These are phyloP conservation scores for Psilopsiagon aurifrons DNA, from an alignment of 2,113 vertebrate species.

Conservation along the genomic window DNA sequence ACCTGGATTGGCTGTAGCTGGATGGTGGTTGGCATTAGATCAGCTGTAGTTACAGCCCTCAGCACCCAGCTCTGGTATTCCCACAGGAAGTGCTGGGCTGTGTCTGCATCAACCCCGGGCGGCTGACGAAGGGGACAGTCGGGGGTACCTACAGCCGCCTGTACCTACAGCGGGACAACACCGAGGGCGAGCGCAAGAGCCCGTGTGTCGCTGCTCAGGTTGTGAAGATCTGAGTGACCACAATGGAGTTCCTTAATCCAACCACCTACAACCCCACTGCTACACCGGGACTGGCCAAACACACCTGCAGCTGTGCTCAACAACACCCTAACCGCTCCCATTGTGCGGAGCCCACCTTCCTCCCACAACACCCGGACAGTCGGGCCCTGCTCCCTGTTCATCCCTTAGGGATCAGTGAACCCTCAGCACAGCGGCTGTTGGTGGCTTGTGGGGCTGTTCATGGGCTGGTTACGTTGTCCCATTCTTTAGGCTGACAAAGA, in stretches of 20 bases:
- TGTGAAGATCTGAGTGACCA: conserved; percentile 80
- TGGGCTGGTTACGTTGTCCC: background rate
- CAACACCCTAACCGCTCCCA: background rate
- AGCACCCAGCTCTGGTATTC: background rate
- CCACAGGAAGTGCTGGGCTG: conserved; percentile 87
- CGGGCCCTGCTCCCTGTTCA: background rate
- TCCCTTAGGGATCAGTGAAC: background rate
- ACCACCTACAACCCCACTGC: background rate
- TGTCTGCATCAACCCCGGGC: conserved; percentile 89
- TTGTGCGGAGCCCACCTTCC: background rate
- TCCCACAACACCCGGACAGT: background rate
- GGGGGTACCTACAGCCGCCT: conserved; percentile 90
- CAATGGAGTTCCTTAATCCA: background rate
- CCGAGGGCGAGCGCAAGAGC: conserved; percentile 30
- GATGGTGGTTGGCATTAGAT: background rate
- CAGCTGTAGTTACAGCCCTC: background rate
- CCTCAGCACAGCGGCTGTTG: background rate
- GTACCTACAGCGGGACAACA: conserved; percentile 54
- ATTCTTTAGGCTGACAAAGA: background rate
- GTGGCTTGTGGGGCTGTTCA: too few relatives aligned
- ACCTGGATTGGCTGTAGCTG: background rate
- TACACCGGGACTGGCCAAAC: background rate
- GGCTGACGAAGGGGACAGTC: conserved; percentile 91
- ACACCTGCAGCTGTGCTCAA: background rate
- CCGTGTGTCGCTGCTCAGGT: conserved; percentile 85